These are phyloP conservation scores for Epicauta chinensis DNA, from an alignment of 1,140 invertebrate genomes.

Conservation along the genomic window DNA sequence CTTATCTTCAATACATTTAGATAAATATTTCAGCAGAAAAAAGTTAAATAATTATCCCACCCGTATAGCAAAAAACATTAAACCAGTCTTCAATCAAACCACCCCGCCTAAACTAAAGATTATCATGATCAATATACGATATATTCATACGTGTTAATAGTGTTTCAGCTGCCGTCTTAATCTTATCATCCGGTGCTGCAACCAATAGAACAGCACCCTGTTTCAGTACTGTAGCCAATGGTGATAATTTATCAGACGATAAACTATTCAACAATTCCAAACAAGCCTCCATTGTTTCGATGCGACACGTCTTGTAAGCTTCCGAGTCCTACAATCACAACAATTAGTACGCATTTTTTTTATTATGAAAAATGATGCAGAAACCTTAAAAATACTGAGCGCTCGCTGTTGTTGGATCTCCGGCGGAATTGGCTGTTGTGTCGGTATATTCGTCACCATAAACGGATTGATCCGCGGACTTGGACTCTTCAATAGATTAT, in stretches of 20 bases:
- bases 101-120: constrained; percentile 20
- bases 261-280: constrained; percentile 51
- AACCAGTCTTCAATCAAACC: background rate
- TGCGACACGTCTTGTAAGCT: constrained; percentile 49
- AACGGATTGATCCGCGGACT: constrained; percentile 43
- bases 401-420: constrained; percentile 71
- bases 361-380: constrained; percentile 5
- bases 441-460: constrained; percentile 46
- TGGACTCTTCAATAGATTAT: constrained; percentile 24
- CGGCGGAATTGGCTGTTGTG: constrained; percentile 55
- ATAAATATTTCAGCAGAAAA: no score
- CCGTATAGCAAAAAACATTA: no score
- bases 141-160: constrained; percentile 42
- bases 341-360: no score
- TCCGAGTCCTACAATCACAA: constrained; percentile 46
- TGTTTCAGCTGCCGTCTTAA: constrained; percentile 48
- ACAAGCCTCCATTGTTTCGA: constrained; percentile 54
- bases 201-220: constrained; percentile 48
- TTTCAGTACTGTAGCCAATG: constrained; percentile 48
- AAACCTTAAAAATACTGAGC: constrained; percentile 71
- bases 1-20: no score
- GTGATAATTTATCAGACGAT: constrained; percentile 47
- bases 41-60: no score
- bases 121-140: constrained; percentile 36
- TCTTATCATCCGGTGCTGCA: constrained; percentile 38